phyloP scores from a whole-genome alignment of 2,113 vertebrate genomes.

The Geococcyx californianus region DNA sequence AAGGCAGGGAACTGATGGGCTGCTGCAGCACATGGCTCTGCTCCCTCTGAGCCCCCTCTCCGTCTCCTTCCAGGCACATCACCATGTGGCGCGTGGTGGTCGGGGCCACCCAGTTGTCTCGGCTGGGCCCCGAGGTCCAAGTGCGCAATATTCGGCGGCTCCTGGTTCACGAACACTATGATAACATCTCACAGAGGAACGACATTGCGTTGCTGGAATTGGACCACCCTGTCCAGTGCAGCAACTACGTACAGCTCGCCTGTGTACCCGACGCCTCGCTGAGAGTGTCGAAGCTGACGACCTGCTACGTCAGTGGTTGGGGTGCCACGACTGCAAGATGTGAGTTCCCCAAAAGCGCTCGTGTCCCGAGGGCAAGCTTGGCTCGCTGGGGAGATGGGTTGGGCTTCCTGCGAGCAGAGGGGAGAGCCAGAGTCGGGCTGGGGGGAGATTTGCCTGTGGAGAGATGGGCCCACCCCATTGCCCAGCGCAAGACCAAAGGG shows the following conservation, averaged over 20 bases:
- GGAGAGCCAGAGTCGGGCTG: not conserved
- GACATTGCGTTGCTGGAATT: slow-evolving; percentile 32
- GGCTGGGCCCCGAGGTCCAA: not conserved
- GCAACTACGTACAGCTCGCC: not conserved
- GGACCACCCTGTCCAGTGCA: not conserved
- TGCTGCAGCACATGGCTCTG: not conserved
- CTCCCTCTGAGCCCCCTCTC: not conserved
- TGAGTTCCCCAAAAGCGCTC: not conserved
- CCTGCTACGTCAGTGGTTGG: slow-evolving; percentile 49
- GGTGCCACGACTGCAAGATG: not conserved
- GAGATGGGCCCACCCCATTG: not conserved
- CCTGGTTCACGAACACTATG: not conserved
- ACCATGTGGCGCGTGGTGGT: not conserved
- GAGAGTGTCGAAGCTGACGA: not conserved
- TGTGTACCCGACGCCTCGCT: not conserved
- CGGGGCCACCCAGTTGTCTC: not conserved
- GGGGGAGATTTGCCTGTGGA: rapidly evolving
- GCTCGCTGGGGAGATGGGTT: not conserved
- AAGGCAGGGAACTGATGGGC: not conserved
- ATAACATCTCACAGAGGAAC: rapidly evolving
- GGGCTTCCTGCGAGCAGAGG: not conserved
- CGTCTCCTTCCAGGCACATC: not conserved
- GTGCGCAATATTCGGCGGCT: not conserved
- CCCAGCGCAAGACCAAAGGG: not conserved
- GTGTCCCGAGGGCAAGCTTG: not conserved